A percentile compares a stretch with the other conserved stretches of the same genome.
phyloP scores from a whole-genome alignment of 2,797 vertebrate genomes.

The Spea hammondii region DNA sequence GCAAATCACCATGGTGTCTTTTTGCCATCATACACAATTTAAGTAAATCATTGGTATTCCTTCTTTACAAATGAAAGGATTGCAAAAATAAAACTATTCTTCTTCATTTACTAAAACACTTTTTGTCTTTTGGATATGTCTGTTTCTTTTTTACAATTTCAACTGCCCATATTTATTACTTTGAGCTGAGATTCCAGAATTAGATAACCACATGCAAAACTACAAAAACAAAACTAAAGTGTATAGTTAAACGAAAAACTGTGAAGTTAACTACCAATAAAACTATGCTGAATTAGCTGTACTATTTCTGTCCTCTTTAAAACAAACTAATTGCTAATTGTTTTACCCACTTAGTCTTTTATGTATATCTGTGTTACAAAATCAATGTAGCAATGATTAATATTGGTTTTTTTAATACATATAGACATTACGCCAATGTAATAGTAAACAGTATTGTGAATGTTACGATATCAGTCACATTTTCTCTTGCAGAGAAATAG shows the following conservation, averaged over 20 bases:
- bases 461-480: not conserved
- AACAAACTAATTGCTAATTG: not conserved
- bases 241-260: not conserved
- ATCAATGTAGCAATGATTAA: not conserved
- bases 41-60: no score
- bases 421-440: not conserved
- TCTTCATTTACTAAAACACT: no score
- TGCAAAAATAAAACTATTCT: no score
- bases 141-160: not conserved
- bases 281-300: not conserved
- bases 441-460: no score
- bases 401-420: not conserved
- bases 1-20: no score
- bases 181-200: not conserved
- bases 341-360: not conserved
- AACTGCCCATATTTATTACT: not conserved
- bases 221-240: not conserved
- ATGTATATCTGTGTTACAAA: not conserved
- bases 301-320: not conserved
- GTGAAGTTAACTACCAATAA: not conserved
- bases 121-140: no score
- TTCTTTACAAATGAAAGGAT: no score
- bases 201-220: not conserved
- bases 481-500: not conserved
- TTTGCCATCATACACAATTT: no score